Evolutionary conservation across 1,140 invertebrate genomes (phyloP), one percentile per base, ranked within the genome.

Genomic region (Centruroides sculpturatus): DNA sequence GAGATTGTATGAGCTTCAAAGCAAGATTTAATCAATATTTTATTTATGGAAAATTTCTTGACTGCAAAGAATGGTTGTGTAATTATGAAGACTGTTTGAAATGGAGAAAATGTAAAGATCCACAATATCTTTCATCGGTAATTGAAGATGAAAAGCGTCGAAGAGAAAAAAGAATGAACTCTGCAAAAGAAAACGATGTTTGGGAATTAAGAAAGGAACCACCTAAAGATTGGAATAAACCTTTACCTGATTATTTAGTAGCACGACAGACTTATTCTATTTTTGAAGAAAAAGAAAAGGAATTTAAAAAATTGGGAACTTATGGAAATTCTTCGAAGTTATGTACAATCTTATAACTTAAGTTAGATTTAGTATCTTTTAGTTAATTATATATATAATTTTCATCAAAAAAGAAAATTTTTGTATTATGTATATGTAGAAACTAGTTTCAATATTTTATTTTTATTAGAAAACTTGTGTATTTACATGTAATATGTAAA

Each of bases 11-110:
- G 5, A 41, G 64, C 55, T n/a, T 86, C 11, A 82, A 74, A 73
- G 83, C 76, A 10, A 56, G 87, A 64, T 89, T 92, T 71, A 82
- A 94, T 71, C 89, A 93, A 72, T 86, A 89, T 69, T 94, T 90
- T 71, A 79, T 90, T 53, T 77, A 77, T 74, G 90, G 89, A 4
- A 72, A 87, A 68, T 71, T 71, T 3, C 50, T 79, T 41, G 83
- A 92, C 69, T 93, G 90, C 69, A 73, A 73, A 3, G 81, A 85
- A 64, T 92, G 87, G 88, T 81, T 86, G 69, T 78, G 70, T 52
- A 87, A 91, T 73, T 83, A 80, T 66, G 68, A 82, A 7, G 86
- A 87, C 69, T 92, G 89, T 71, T 71, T 77, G 57, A 76, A 80
- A 66, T 92, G 82, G 80, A 71, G 76, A 51, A 72, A 81, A 41